Conservation (phyloP, 2,888 invertebrate genomes). For the Heliconius charithonia region DNA sequence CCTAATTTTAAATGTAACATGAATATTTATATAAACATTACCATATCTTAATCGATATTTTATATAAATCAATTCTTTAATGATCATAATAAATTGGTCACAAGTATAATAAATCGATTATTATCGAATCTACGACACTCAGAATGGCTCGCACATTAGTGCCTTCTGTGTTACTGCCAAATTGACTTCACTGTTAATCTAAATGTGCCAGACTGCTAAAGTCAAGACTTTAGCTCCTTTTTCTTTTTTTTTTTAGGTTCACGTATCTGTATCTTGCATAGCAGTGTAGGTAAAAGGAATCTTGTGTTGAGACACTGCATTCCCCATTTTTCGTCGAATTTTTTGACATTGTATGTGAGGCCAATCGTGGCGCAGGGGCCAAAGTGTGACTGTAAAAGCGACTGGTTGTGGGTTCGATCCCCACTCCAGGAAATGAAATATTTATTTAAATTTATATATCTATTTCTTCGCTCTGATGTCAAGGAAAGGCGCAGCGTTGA, state of each 20-base stretch:
- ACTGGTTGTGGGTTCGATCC: too few species aligned
- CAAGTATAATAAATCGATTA: conserved; percentile 10
- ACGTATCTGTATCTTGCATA: not conserved
- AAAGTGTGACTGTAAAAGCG: too few species aligned
- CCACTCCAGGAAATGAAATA: too few species aligned
- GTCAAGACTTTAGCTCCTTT: not conserved
- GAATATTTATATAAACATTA: conserved; percentile 9
- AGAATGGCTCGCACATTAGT: not conserved
- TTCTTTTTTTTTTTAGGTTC: not conserved
- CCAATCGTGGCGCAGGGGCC: too few species aligned
- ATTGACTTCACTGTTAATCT: not conserved
- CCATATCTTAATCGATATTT: not conserved
- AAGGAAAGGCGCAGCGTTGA: too few species aligned
- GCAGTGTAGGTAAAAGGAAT: not conserved
- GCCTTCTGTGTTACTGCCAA: conserved; percentile 6
- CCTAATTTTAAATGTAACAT: conserved; percentile 18
- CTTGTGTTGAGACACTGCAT: not conserved
- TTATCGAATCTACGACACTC: conserved; percentile 9
- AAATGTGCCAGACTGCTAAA: not conserved
- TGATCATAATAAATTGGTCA: conserved; percentile 9
- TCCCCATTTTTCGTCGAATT: not conserved
- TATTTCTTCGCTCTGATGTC: too few species aligned
- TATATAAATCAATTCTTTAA: conserved; percentile 12
- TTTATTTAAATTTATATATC: too few species aligned
- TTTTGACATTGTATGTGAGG: not conserved